phyloP scores from a whole-genome alignment of 2,113 vertebrate species.

The Pseudorasbora parva region DNA sequence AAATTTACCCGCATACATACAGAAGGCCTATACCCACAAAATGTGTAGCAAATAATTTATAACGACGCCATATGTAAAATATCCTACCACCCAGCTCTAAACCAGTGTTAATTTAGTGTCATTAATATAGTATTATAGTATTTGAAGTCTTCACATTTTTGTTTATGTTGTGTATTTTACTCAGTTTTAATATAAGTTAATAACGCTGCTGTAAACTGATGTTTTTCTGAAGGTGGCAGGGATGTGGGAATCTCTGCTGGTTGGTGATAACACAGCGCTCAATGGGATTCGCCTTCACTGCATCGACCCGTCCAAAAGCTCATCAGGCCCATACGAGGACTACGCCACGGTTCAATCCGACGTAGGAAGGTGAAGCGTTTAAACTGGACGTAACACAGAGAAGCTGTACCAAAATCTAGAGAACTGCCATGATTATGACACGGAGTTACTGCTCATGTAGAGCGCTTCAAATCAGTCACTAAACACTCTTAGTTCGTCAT shows the following conservation, averaged over 20 bases:
- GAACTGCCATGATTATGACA: background rate
- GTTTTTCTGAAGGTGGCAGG: conserved; percentile 49
- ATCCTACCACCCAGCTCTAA: too few species aligned
- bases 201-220: background rate
- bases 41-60: too few species aligned
- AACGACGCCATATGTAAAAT: too few species aligned
- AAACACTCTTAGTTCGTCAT: too few species aligned
- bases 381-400: background rate
- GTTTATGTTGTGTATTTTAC: too few species aligned
- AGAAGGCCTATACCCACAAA: too few species aligned
- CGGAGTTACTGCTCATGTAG: background rate
- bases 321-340: conserved; percentile 45
- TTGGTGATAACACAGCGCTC: conserved; percentile 57
- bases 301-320: conserved; percentile 16
- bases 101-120: too few species aligned
- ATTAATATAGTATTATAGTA: too few species aligned
- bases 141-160: too few species aligned
- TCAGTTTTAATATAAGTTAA: too few species aligned
- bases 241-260: conserved; percentile 49
- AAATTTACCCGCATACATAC: too few species aligned
- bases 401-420: background rate
- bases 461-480: background rate
- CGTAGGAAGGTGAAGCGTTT: conserved; percentile 37
- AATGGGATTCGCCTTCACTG: conserved; percentile 58
- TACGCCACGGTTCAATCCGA: conserved; percentile 57